phyloP scores from a whole-genome alignment of 2,113 vertebrate genomes.

The Jaculus jaculus region DNA sequence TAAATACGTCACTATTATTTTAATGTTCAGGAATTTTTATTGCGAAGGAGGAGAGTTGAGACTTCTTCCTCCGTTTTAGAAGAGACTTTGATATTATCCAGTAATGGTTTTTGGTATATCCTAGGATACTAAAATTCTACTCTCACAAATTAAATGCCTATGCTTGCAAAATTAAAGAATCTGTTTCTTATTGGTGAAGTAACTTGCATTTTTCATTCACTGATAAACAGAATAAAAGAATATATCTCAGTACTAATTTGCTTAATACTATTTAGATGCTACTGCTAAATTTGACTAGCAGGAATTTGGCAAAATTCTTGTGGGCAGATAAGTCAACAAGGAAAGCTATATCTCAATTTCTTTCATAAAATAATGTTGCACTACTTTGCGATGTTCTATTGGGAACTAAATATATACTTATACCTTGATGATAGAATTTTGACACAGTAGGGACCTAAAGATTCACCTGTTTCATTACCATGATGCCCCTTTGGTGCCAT shows the following conservation, averaged over 20 bases:
- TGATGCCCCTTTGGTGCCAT: no score
- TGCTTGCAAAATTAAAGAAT: slow-evolving; percentile 1
- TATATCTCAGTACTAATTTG: not conserved
- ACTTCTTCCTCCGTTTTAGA: not conserved
- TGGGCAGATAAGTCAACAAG: no score
- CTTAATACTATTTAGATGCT: not conserved
- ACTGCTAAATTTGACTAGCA: not conserved
- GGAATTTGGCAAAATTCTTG: not conserved
- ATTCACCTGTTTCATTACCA: no score
- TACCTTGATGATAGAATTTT: no score
- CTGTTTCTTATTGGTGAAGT: not conserved
- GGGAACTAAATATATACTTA: no score
- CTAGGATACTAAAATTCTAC: not conserved
- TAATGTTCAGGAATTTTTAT: not conserved
- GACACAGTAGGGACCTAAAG: no score
- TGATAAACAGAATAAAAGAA: slow-evolving; percentile 23
- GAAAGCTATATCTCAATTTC: no score
- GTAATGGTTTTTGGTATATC: not conserved
- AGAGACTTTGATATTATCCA: not conserved
- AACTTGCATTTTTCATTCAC: slow-evolving; percentile 33
- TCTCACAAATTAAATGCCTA: not conserved
- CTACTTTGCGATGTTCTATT: no score
- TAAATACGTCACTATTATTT: not conserved
- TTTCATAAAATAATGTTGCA: no score
- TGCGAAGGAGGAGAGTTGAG: not conserved